Evolutionary conservation across 1,140 invertebrate species (phyloP), one percentile per base, ranked within the genome.

Genomic region (Gonioctena quinquepunctata): DNA sequence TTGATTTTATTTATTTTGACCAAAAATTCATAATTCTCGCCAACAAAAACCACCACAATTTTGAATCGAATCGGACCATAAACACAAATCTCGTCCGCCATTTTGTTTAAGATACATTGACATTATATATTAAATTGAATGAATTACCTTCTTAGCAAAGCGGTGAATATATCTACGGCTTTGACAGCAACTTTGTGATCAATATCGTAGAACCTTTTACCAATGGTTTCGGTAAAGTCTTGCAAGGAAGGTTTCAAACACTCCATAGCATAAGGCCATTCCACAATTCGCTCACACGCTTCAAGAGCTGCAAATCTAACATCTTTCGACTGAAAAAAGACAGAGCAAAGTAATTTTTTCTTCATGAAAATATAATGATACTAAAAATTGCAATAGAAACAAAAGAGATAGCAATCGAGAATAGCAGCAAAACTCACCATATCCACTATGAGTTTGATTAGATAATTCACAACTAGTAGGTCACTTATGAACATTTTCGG

Each of bases 401-500:
- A n/a, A n/a, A n/a, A n/a, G n/a, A n/a, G n/a, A n/a, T n/a, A n/a
- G n/a, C 33, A 42, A 42, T 42, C 16, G 11, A 0, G 16, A 42
- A 13, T 42, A 3, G 2, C 16, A 13, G 0, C 1, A n/a, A 42
- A n/a, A 70, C 33, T 70, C 21, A 70, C 69, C 8, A 16, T 13
- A 60, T 70, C 63, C 2, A 60, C 2, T 18, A 70, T 66, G 21
- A 70, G 16, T 59, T 66, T 66, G 18, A 25, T 50, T 60, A 70
- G 49, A 13, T 18, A 48, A 19, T 42, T 65, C 19, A 66, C 21
- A 66, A 48, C 57, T 25, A 57, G 62, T 8, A 64, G 23, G 18
- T 70, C 49, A 16, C 42, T 8, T 11, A 70, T 66, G 33, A 70
- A 70, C 6, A 66, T 59, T n/a, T 70, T 57, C 5, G 69, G 69